Evolutionary conservation across 2,113 vertebrate species (phyloP), one percentile per base, ranked within the genome.

Genomic region (Gambusia affinis): DNA sequence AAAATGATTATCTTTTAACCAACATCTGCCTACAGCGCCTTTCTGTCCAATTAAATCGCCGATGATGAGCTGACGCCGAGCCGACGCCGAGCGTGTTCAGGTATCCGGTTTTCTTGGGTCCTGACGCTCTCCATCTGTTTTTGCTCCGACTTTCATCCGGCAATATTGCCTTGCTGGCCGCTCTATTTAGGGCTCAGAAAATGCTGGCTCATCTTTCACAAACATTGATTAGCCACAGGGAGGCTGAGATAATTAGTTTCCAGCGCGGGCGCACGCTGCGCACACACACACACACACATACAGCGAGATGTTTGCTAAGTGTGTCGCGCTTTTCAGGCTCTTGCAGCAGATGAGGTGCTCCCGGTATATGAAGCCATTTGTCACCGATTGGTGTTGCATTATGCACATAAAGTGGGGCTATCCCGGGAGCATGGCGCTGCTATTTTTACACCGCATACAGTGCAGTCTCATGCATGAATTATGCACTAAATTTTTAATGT

Each of bases 181-280:
- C 76, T 79, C 82, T 90, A 86, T 89, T 91, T 81, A 79, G 81
- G 76, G 87, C 87, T 89, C 73, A 76, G 61, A 87, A 89, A 92
- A 86, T 69, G 88, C 89, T 89, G 89, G 69, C 90, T 93, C 92
- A 90, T 91, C 88, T 88, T 91, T 90, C 85, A 82, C 81, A 79
- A 82, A 83, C 89, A 92, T 91, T 91, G 90, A 93, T 93, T 87
- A 89, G 82, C 91, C 87, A 83, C 87, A 82, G 89, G 90, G 76
- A 81, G 73, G 67, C 81, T 72, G 84, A 85, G 84, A 91, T 92
- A 93, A 93, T 93, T 83, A 93, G 89, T 81, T 87, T 75, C 73
- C 76, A 80, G 90, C 85, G 80, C 88, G 70, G 87, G 81, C 78
- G 67, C 83, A 68, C 24, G 24, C 51, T 10, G 8, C 33, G 72